phyloP scores from a whole-genome alignment of 2,113 vertebrate species.

The Oceanites oceanicus region DNA sequence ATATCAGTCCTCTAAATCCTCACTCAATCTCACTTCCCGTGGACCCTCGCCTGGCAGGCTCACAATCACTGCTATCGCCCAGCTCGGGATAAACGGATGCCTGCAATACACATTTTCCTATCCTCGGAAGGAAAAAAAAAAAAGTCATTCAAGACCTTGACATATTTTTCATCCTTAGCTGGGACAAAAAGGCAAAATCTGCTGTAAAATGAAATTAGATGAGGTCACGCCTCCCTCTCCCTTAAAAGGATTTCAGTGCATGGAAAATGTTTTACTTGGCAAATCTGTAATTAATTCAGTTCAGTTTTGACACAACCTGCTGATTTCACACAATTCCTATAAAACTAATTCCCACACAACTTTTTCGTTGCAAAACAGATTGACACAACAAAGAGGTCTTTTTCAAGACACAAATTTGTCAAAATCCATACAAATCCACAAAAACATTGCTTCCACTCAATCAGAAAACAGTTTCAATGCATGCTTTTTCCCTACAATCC shows the following conservation, averaged over 20 bases:
- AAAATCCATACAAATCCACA: neutral
- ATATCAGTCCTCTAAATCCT: slow-evolving; percentile 8
- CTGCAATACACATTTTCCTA: slow-evolving; percentile 18
- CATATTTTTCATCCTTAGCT: slow-evolving; percentile 4
- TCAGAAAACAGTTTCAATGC: neutral
- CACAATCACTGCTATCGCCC: neutral
- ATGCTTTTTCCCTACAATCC: neutral
- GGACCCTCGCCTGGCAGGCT: neutral
- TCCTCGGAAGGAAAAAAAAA: neutral
- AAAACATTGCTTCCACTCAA: neutral
- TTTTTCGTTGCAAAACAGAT: neutral
- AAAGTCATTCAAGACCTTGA: neutral
- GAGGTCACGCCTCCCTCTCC: neutral
- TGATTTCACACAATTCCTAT: neutral
- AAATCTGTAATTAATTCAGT: neutral
- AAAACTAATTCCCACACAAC: neutral
- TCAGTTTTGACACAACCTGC: neutral
- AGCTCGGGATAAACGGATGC: neutral
- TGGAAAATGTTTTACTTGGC: slow-evolving; percentile 1
- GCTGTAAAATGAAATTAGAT: neutral
- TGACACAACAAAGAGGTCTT: neutral
- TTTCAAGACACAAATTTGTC: neutral
- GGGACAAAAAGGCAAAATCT: neutral
- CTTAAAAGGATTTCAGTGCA: neutral
- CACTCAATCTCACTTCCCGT: neutral